Conservation (phyloP, 2,888 invertebrate species). For the Pammene fasciana region DNA sequence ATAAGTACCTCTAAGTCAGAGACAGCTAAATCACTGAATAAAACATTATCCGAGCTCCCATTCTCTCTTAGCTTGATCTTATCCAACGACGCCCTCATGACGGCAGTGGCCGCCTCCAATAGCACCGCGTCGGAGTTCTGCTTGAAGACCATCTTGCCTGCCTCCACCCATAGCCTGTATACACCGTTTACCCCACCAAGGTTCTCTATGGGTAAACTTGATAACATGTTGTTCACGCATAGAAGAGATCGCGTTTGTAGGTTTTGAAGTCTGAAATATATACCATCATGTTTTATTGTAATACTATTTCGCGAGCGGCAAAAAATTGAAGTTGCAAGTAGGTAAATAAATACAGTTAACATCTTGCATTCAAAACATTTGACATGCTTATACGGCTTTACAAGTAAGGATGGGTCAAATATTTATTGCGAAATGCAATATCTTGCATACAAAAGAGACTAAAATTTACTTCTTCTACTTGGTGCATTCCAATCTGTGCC, state of each 20-base stretch:
- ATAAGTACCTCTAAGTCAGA: slow-evolving; percentile 81
- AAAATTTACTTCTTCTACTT: too few species aligned
- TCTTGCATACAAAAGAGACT: too few species aligned
- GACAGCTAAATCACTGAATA: slow-evolving; percentile 82
- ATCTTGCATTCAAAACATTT: too few species aligned
- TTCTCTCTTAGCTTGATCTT: slow-evolving; percentile 82
- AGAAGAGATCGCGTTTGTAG: slow-evolving; percentile 86
- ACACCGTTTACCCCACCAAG: slow-evolving; percentile 86
- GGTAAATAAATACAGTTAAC: too few species aligned
- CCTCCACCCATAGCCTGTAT: slow-evolving; percentile 86
- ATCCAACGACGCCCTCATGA: slow-evolving; percentile 89
- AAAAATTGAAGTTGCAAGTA: too few species aligned
- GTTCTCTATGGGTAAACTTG: slow-evolving; percentile 83
- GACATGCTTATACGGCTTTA: too few species aligned
- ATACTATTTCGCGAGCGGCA: too few species aligned
- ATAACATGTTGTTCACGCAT: slow-evolving; percentile 88
- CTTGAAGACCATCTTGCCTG: slow-evolving; percentile 85
- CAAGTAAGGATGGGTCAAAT: too few species aligned
- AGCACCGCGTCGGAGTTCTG: slow-evolving; percentile 78
- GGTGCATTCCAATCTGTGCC: too few species aligned
- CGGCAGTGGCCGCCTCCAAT: slow-evolving; percentile 88
- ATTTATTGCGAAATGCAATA: too few species aligned
- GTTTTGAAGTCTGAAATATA: slow-evolving; percentile 73
- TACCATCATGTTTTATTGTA: not conserved
- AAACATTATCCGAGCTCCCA: slow-evolving; percentile 60